Percentiles rank a stretch among this genome's conserved stretches.
Conservation (phyloP, 2,888 invertebrate species). For the Lacanobia oleracea region DNA sequence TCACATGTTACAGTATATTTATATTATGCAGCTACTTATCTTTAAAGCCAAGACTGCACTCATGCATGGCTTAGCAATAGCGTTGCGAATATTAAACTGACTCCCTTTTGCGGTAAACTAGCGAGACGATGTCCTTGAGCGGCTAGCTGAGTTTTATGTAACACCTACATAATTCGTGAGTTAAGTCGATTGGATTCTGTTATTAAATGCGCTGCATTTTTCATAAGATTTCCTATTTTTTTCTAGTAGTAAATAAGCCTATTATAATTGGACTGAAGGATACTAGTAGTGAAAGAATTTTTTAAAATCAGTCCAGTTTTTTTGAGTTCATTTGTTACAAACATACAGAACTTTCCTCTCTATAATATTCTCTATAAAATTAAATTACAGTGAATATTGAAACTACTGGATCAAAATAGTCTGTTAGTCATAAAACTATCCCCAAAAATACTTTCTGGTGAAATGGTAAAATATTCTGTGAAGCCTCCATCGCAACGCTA, state of each 20-base stretch:
- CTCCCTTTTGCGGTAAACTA: no score
- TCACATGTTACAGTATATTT: neutral
- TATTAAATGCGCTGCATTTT: no score
- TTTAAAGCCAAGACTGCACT: neutral
- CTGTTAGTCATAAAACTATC: neutral
- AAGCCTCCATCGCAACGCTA: slow-evolving; percentile 3
- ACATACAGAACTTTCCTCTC: no score
- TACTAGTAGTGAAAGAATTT: no score
- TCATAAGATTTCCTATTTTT: no score
- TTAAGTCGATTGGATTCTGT: no score
- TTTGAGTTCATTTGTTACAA: no score
- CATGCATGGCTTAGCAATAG: neutral
- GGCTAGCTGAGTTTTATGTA: neutral
- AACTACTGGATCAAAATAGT: neutral
- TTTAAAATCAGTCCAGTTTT: no score
- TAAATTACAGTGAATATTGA: neutral
- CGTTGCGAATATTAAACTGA: neutral
- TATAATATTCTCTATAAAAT: neutral
- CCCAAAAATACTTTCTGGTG: slow-evolving; percentile 1
- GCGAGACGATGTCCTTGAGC: neutral
- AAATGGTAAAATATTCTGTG: neutral
- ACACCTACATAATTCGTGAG: neutral
- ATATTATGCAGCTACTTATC: neutral
- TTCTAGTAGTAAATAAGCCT: no score
- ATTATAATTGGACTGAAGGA: no score